A percentile compares a stretch with the other conserved stretches of the same genome.
phyloP scores from a whole-genome alignment of 2,888 invertebrate species.

The Lithophane ornitopus region DNA sequence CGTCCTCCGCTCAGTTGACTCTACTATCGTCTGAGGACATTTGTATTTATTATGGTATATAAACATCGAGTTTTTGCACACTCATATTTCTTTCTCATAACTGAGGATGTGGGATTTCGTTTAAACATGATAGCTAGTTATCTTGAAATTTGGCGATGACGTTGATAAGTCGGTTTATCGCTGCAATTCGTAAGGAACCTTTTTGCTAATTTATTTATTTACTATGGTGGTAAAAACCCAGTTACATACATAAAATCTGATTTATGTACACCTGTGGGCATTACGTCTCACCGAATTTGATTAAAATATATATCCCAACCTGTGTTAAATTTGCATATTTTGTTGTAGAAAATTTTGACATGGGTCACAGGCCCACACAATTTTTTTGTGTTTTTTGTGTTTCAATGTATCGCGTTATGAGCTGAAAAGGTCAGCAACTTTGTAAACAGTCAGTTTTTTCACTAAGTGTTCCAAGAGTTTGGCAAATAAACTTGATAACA shows the following conservation, averaged over 20 bases:
- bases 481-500: neutral
- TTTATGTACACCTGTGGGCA: slow-evolving; percentile 3
- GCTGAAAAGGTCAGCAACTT: neutral
- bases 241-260: slow-evolving; percentile 2
- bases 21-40: slow-evolving; percentile 64
- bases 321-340: slow-evolving; percentile 20
- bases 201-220: slow-evolving; percentile 14
- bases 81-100: slow-evolving; percentile 57
- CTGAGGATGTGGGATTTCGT: slow-evolving; percentile 61
- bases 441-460: neutral
- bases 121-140: slow-evolving; percentile 7
- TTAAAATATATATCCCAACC: slow-evolving; percentile 10
- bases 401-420: neutral
- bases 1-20: slow-evolving; percentile 64
- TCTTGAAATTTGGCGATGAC: slow-evolving; percentile 41
- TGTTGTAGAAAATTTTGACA: neutral
- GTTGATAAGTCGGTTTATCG: slow-evolving; percentile 30
- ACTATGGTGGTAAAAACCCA: slow-evolving; percentile 34
- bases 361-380: neutral
- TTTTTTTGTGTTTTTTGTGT: too few species aligned
- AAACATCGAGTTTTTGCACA: slow-evolving; percentile 59
- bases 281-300: slow-evolving; percentile 3
- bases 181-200: slow-evolving; percentile 1
- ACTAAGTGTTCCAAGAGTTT: neutral
- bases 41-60: slow-evolving; percentile 63